Conservation (phyloP, 2,113 vertebrate species). For the Candoia aspera region DNA sequence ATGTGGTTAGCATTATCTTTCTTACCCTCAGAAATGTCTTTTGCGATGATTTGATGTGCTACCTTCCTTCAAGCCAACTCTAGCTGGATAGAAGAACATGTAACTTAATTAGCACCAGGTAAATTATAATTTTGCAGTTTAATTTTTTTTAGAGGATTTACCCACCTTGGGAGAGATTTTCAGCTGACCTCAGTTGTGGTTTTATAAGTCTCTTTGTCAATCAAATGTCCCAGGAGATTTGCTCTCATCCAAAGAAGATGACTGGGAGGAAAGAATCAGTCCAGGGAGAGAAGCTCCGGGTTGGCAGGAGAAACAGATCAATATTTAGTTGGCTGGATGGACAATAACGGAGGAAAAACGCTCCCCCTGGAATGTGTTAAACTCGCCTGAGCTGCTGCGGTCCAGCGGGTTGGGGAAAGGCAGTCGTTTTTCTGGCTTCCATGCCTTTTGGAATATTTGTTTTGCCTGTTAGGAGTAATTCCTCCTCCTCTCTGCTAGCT, state of each 20-base stretch:
- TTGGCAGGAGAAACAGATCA: constrained; percentile 22
- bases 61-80: not conserved
- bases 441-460: not conserved
- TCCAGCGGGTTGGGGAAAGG: not conserved
- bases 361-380: not conserved
- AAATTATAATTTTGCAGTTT: constrained; percentile 43
- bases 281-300: constrained; percentile 49
- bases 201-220: constrained; percentile 46
- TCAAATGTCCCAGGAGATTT: constrained; percentile 35
- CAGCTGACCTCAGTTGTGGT: constrained; percentile 54
- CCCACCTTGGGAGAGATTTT: constrained; percentile 21
- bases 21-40: too few species aligned
- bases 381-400: not conserved
- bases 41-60: not conserved
- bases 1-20: too few species aligned
- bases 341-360: accelerated
- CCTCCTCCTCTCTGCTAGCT: not conserved
- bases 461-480: not conserved
- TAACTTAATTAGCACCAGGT: constrained; percentile 47
- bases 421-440: not conserved
- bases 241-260: constrained; percentile 2
- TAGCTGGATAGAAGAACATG: not conserved
- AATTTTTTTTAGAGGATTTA: constrained; percentile 11
- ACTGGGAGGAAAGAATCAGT: constrained; percentile 27
- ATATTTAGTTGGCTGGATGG: not conserved